Conservation (phyloP, 2,797 vertebrate species). For the Triplophysa bombifrons region DNA sequence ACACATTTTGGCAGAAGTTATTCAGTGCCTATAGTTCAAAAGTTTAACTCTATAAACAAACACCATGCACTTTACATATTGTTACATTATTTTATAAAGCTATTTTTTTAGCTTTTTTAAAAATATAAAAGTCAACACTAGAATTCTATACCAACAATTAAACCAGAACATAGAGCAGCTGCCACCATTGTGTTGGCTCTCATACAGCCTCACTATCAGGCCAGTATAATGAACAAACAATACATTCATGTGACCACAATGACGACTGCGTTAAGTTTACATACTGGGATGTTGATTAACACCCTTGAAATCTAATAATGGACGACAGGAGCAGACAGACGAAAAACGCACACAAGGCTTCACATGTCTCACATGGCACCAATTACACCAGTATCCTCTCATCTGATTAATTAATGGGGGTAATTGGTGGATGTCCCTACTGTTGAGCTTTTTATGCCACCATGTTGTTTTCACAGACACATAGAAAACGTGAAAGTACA, state of each 20-base stretch:
- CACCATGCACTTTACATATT: not conserved
- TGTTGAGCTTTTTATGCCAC: not conserved
- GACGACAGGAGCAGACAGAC: not conserved
- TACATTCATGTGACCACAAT: not conserved
- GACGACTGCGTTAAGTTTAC: not conserved
- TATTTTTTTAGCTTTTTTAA: too few species aligned
- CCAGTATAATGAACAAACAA: not conserved
- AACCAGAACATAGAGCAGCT: not conserved
- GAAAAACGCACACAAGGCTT: not conserved
- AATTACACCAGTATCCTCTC: constrained; percentile 1
- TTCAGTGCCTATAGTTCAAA: too few species aligned
- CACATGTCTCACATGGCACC: not conserved
- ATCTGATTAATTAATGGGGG: not conserved
- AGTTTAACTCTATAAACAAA: too few species aligned
- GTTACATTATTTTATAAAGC: too few species aligned
- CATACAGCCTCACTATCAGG: constrained; percentile 1
- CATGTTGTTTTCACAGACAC: not conserved
- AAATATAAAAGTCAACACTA: not conserved
- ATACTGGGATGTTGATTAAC: not conserved
- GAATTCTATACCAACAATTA: not conserved
- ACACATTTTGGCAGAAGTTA: too few species aligned
- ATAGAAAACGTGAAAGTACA: not conserved
- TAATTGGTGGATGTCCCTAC: not conserved
- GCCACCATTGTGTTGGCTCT: not conserved
- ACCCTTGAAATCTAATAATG: not conserved